Conservation (phyloP, 2,113 vertebrate species). For the Origma solitaria region DNA sequence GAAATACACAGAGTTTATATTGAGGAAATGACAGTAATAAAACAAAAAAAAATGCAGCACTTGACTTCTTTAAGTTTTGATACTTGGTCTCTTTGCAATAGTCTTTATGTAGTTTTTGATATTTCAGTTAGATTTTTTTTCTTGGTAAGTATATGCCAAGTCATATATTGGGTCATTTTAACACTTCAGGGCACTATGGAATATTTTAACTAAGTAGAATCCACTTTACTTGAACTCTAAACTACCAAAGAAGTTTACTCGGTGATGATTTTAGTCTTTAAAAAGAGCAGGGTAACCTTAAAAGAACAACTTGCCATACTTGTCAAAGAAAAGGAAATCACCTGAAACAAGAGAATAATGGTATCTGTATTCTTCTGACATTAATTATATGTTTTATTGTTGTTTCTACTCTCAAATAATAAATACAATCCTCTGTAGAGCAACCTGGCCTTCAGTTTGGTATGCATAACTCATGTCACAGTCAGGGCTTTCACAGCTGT, state of each 20-base stretch:
- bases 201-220: neutral
- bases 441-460: neutral
- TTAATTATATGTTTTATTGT: neutral
- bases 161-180: neutral
- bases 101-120: neutral
- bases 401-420: neutral
- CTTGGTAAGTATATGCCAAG: neutral
- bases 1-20: neutral
- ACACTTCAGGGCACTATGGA: neutral
- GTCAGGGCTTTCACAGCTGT: neutral
- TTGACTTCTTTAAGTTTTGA: neutral
- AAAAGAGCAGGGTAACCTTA: neutral
- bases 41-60: neutral
- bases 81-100: neutral
- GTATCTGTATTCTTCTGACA: neutral
- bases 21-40: neutral
- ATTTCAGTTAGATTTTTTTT: neutral
- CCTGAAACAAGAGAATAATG: neutral
- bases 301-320: neutral
- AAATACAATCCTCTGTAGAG: neutral
- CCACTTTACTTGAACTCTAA: neutral
- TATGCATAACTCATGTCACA: neutral
- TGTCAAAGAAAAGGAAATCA: neutral
- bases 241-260: neutral
- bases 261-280: neutral